Conservation (phyloP, 2,113 vertebrate genomes). For the Epinephelus cyanopodus region DNA sequence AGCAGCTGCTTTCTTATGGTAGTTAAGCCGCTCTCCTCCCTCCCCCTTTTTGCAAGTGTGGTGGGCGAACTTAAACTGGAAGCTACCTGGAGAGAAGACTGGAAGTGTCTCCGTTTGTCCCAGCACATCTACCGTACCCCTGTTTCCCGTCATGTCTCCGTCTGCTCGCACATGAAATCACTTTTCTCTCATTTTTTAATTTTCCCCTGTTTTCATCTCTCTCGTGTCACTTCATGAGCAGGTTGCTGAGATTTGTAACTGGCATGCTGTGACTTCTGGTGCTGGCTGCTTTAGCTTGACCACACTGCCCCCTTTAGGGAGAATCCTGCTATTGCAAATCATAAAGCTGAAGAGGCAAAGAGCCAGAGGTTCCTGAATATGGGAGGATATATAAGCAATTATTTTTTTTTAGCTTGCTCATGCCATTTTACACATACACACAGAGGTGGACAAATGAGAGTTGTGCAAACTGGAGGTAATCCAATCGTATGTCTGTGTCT, state of each 20-base stretch:
- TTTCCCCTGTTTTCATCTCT: neutral
- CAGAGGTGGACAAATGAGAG: too few species aligned
- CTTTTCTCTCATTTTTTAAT: neutral
- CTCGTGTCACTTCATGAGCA: conserved; percentile 28
- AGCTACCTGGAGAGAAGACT: conserved; percentile 42
- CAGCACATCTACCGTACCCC: neutral
- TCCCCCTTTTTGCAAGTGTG: conserved; percentile 42
- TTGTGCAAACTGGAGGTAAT: neutral
- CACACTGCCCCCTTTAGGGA: conserved; percentile 80
- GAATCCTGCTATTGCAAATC: conserved; percentile 46
- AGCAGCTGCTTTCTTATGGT: conserved; percentile 79
- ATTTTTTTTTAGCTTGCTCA: too few species aligned
- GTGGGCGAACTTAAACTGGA: conserved; percentile 39
- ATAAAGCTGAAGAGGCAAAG: neutral
- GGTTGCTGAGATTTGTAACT: conserved; percentile 42
- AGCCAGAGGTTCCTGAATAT: neutral
- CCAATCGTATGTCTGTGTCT: neutral
- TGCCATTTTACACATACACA: too few species aligned
- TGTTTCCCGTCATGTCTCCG: neutral
- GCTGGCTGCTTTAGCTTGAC: conserved; percentile 53
- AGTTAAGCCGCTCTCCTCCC: conserved; percentile 53
- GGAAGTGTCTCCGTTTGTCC: conserved; percentile 20
- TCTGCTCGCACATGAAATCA: neutral
- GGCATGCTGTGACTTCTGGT: neutral
- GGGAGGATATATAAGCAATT: neutral